phyloP scores from a whole-genome alignment of 2,113 vertebrate genomes.

The Epinephelus cyanopodus region DNA sequence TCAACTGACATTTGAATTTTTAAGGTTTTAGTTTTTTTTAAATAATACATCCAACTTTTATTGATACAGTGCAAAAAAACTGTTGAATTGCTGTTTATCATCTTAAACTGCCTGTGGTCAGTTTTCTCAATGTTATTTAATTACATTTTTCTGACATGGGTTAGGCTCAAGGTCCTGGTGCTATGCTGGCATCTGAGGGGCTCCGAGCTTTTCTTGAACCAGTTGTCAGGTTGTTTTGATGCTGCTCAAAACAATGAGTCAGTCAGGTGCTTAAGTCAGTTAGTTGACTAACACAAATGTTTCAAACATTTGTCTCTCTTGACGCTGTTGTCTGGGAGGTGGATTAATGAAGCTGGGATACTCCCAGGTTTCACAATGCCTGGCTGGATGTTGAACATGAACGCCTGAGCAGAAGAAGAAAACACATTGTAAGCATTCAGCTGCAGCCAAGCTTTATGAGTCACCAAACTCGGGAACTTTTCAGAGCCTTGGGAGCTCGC shows the following conservation, averaged over 20 bases:
- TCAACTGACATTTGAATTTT: neutral
- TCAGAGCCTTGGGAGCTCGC: conserved; percentile 52
- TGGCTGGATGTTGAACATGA: conserved; percentile 55
- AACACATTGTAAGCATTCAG: conserved; percentile 59
- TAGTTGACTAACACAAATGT: conserved; percentile 40
- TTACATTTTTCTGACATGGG: neutral
- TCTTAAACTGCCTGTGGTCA: neutral
- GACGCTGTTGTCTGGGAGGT: conserved; percentile 55
- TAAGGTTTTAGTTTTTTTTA: neutral
- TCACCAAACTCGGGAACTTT: conserved; percentile 63
- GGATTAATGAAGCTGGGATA: conserved; percentile 71
- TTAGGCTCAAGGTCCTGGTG: neutral
- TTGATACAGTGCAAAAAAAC: no score
- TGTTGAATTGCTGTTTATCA: neutral
- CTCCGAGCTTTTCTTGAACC: conserved; percentile 2
- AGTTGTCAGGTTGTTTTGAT: conserved; percentile 32
- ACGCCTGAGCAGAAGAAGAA: conserved; percentile 39
- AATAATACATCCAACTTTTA: neutral
- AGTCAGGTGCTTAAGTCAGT: conserved; percentile 25
- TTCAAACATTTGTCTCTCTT: conserved; percentile 39
- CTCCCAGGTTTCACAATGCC: conserved; percentile 79
- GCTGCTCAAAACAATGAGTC: conserved; percentile 43
- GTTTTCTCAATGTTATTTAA: neutral
- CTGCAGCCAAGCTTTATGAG: conserved; percentile 62
- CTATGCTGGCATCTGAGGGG: neutral